Evolutionary conservation across 1,140 invertebrate genomes (phyloP).

Genomic region (Tenebrio molitor): DNA sequence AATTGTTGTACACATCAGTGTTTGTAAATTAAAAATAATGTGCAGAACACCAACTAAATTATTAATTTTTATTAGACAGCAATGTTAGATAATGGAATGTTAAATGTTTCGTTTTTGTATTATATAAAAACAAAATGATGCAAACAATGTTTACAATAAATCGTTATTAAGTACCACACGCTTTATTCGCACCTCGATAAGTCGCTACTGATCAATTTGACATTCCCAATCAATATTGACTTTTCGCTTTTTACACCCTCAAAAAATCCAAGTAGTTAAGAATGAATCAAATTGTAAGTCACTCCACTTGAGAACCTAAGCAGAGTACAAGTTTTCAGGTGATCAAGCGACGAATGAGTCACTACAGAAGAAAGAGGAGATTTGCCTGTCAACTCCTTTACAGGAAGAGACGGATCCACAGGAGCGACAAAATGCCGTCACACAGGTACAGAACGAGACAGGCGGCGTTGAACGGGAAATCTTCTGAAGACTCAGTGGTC

Average conservation of each 20-base stretch:
- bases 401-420: no score
- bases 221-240: neutral
- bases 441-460: neutral
- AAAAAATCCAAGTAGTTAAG: neutral
- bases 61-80: conserved; percentile 60
- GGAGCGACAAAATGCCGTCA: no score
- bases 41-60: conserved; percentile 64
- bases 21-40: conserved; percentile 60
- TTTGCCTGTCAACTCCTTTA: no score
- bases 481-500: conserved; percentile 19
- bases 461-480: neutral
- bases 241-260: neutral
- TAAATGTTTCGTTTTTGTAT: conserved; percentile 65
- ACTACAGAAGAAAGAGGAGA: no score
- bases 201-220: conserved; percentile 1
- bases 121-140: conserved; percentile 60
- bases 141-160: conserved; percentile 61
- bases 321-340: no score
- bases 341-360: no score
- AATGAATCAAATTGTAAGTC: conserved; percentile 35
- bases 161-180: conserved; percentile 54
- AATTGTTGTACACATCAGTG: conserved; percentile 57
- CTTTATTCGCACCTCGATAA: conserved; percentile 13
- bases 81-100: conserved; percentile 64
- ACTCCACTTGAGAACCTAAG: neutral